A percentile compares a stretch with the other conserved stretches of the same genome.
Conservation (phyloP, 2,888 invertebrate species). For the Ennomos fuscantarius region DNA sequence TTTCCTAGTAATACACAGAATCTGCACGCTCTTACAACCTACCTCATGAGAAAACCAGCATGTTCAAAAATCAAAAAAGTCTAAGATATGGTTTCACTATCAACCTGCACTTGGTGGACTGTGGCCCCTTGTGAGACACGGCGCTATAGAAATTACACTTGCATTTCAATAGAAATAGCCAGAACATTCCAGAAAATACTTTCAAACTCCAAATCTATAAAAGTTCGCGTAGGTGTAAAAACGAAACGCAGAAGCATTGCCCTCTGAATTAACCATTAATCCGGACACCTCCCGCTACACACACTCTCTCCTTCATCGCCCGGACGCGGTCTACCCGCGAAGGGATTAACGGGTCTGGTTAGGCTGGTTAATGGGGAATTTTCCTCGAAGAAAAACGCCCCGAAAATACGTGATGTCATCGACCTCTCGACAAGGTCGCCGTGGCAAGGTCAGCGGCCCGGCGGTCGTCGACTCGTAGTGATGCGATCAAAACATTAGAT, state of each 20-base stretch:
- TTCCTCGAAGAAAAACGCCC: conserved; percentile 77
- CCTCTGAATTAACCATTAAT: conserved; percentile 51
- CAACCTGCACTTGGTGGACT: too few species aligned
- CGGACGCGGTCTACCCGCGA: conserved; percentile 9
- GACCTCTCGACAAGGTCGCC: conserved; percentile 71
- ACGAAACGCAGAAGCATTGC: conserved; percentile 62
- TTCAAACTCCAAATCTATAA: conserved; percentile 33
- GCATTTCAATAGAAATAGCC: conserved; percentile 17
- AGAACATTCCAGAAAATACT: conserved; percentile 43
- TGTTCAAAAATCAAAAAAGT: too few species aligned
- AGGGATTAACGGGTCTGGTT: conserved; percentile 50
- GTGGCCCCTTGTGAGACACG: neutral
- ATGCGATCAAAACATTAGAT: conserved; percentile 55
- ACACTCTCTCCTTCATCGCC: conserved; percentile 15
- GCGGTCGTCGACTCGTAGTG: conserved; percentile 51
- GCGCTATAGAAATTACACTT: conserved; percentile 15
- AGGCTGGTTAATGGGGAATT: conserved; percentile 61
- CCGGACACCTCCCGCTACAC: conserved; percentile 41
- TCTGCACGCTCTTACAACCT: too few species aligned
- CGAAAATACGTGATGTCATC: conserved; percentile 71
- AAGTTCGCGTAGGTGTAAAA: conserved; percentile 52
- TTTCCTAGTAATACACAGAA: too few species aligned
- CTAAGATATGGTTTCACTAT: too few species aligned
- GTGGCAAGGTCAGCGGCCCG: conserved; percentile 67
- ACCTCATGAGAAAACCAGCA: too few species aligned